Conservation (phyloP, 2,888 invertebrate species). For the Adelphocoris suturalis region DNA sequence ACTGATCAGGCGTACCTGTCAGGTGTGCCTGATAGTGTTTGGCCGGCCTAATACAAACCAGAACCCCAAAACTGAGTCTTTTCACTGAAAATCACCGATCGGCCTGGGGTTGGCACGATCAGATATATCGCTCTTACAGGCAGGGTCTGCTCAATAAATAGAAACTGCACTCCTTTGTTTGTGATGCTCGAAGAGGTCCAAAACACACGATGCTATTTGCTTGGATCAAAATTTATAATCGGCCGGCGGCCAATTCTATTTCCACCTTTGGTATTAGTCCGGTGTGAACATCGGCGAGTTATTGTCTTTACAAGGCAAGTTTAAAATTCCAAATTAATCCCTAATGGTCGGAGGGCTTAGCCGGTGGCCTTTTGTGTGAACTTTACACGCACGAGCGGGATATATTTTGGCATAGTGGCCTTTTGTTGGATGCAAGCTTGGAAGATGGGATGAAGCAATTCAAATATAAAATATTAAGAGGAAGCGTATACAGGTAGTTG, state of each 20-base stretch:
- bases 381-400: not conserved
- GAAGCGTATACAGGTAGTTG: conserved; percentile 15
- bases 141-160: not conserved
- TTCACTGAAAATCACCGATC: no score
- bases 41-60: no score
- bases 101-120: no score
- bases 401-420: not conserved
- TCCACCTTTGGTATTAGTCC: not conserved
- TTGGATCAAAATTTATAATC: conserved; percentile 19
- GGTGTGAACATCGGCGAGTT: not conserved
- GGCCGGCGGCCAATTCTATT: conserved; percentile 53
- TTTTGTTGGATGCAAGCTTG: not conserved
- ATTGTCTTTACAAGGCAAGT: not conserved
- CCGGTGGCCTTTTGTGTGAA: not conserved
- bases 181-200: not conserved
- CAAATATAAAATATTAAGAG: not conserved
- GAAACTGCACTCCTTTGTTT: not conserved
- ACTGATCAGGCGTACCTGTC: no score
- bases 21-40: no score
- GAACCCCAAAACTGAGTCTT: no score
- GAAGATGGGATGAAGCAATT: not conserved
- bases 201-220: not conserved
- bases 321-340: not conserved
- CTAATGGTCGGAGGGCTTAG: not conserved
- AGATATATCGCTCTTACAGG: no score